Conservation (phyloP, 2,888 invertebrate genomes). For the Caenorhabditis virilis region DNA sequence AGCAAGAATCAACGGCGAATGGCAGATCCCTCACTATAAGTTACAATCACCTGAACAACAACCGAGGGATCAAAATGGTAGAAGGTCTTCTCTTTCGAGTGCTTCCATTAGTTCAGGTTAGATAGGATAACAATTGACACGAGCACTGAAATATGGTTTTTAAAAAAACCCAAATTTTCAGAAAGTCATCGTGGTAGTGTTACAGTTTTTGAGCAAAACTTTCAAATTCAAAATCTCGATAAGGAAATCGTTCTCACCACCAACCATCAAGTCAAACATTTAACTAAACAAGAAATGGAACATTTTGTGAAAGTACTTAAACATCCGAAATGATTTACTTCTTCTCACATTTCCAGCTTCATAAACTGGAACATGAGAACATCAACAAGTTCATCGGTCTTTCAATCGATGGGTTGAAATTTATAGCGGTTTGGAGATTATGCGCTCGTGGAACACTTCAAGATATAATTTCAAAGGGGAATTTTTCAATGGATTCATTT, state of each 20-base stretch:
- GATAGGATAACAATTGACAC: no score
- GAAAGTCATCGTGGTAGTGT: no score
- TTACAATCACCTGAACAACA: constrained; percentile 24
- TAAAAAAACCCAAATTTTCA: no score
- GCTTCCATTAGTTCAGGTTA: no score
- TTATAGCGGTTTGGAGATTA: constrained; percentile 57
- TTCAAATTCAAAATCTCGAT: constrained; percentile 7
- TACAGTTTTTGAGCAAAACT: constrained; percentile 16
- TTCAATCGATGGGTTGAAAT: constrained; percentile 54
- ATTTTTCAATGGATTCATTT: constrained; percentile 52
- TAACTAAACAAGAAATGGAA: constrained; percentile 18
- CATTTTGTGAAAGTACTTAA: constrained; percentile 42
- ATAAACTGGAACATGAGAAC: constrained; percentile 64
- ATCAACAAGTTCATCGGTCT: constrained; percentile 63
- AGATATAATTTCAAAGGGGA: constrained; percentile 46
- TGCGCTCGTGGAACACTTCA: constrained; percentile 51
- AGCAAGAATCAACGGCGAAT: constrained; percentile 45
- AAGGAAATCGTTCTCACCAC: constrained; percentile 41
- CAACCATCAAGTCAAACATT: constrained; percentile 14
- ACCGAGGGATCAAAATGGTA: no score
- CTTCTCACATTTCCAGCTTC: no score
- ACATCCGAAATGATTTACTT: no score
- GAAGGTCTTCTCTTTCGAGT: no score
- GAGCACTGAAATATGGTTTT: no score
- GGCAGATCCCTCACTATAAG: constrained; percentile 38